Evolutionary conservation across 2,888 invertebrate genomes (phyloP).

Genomic region (Erpobdella octoculata): DNA sequence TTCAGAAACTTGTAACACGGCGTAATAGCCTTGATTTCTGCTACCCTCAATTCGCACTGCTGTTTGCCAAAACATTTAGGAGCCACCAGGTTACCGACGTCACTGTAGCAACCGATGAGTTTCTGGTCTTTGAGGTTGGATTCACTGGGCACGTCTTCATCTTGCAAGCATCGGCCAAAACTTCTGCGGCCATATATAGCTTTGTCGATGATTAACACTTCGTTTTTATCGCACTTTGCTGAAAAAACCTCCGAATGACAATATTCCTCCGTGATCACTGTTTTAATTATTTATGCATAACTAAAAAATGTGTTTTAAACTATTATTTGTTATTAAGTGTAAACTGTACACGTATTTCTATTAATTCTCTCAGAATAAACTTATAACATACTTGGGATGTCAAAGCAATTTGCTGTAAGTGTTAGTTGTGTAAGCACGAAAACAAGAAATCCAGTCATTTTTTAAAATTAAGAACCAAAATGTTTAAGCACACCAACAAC

Average conservation of each 20-base stretch:
- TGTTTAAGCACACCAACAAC: too few relatives aligned
- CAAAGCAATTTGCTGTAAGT: too few relatives aligned
- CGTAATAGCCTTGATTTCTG: not conserved
- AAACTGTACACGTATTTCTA: too few relatives aligned
- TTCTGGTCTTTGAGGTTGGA: not conserved
- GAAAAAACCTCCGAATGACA: slow-evolving; percentile 14
- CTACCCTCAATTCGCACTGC: slow-evolving; percentile 21
- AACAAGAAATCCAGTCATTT: too few relatives aligned
- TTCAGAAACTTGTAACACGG: slow-evolving; percentile 9
- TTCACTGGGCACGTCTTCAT: slow-evolving; percentile 3
- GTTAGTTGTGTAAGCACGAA: too few relatives aligned
- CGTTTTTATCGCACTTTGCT: slow-evolving; percentile 7
- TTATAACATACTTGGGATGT: too few relatives aligned
- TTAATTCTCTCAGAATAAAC: too few relatives aligned
- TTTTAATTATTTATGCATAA: not conserved
- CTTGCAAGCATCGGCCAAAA: slow-evolving; percentile 9
- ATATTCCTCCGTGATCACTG: not conserved
- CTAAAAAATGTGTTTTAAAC: too few relatives aligned
- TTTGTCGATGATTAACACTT: slow-evolving; percentile 4
- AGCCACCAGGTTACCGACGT: slow-evolving; percentile 15
- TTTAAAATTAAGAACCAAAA: too few relatives aligned
- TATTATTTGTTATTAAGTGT: too few relatives aligned
- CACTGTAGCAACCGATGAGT: slow-evolving; percentile 25
- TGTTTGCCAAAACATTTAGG: slow-evolving; percentile 20
- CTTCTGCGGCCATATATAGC: slow-evolving; percentile 21